These are phyloP conservation scores for Plestiodon gilberti DNA, from an alignment of 2,113 vertebrate genomes.

Conservation along the genomic window DNA sequence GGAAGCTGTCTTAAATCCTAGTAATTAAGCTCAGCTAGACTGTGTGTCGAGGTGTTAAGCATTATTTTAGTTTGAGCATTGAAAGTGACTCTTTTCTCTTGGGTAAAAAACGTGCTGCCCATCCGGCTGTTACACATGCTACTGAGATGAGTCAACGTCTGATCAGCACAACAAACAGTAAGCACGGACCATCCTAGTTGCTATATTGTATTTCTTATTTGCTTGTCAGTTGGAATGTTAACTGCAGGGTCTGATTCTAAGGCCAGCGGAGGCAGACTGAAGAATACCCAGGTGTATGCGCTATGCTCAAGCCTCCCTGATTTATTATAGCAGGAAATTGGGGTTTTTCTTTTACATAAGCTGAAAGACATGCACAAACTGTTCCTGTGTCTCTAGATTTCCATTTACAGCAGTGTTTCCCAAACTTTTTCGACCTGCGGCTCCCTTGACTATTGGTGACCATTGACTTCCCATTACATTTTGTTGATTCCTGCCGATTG, in stretches of 20 bases:
- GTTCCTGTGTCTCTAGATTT: neutral
- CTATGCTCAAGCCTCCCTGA: neutral
- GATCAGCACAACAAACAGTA: neutral
- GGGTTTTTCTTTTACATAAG: neutral
- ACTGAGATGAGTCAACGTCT: neutral
- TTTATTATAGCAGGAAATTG: neutral
- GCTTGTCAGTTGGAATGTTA: constrained; percentile 1
- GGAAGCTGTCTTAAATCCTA: neutral
- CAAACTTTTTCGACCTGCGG: too few species aligned
- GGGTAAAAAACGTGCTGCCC: constrained; percentile 35
- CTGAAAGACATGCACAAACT: neutral
- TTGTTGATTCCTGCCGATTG: too few species aligned
- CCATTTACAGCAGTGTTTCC: too few species aligned
- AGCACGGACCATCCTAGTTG: rapidly evolving
- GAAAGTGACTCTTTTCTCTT: neutral
- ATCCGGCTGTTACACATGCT: neutral
- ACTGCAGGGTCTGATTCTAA: neutral
- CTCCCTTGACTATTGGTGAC: too few species aligned
- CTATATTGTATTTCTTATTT: neutral
- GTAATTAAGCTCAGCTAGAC: neutral
- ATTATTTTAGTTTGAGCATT: neutral
- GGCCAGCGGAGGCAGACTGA: neutral
- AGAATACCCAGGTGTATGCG: neutral
- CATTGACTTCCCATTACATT: too few species aligned
- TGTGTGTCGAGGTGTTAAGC: neutral